A percentile compares a stretch with the other conserved stretches of the same genome.
Evolutionary conservation across 2,113 vertebrate genomes (phyloP).

Genomic region (Gadus macrocephalus): DNA sequence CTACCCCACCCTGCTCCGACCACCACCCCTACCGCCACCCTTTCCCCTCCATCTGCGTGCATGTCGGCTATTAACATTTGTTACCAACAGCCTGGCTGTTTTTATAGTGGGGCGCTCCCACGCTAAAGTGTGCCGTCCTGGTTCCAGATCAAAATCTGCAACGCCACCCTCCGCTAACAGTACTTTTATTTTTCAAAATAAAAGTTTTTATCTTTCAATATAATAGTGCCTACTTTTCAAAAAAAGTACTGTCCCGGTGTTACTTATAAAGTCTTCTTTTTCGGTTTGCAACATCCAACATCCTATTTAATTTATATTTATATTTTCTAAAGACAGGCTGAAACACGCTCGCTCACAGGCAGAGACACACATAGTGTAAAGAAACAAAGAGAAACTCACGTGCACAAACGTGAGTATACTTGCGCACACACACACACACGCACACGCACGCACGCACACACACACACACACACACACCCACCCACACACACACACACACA

Average conservation of each 20-base stretch:
- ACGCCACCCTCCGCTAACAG: no score
- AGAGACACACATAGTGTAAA: background rate
- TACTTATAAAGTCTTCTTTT: no score
- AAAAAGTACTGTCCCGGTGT: no score
- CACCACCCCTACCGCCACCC: constrained; percentile 4
- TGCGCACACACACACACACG: background rate
- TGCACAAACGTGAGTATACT: background rate
- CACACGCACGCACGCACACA: background rate
- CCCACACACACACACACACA: constrained; percentile 1
- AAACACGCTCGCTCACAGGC: background rate
- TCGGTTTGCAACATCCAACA: no score
- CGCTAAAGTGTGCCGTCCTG: no score
- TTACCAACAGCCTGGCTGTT: no score
- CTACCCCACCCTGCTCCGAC: constrained; percentile 15
- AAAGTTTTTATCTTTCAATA: no score
- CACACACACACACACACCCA: constrained; percentile 1
- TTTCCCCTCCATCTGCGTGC: constrained; percentile 42
- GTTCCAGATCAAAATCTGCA: no score
- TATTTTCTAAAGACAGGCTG: background rate
- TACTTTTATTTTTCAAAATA: no score
- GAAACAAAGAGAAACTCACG: background rate
- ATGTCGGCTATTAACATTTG: constrained; percentile 68
- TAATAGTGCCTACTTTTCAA: no score
- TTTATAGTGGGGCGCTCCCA: no score
- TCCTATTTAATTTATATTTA: no score